phyloP scores from a whole-genome alignment of 2,888 invertebrate genomes.

The Synanthedon vespiformis region DNA sequence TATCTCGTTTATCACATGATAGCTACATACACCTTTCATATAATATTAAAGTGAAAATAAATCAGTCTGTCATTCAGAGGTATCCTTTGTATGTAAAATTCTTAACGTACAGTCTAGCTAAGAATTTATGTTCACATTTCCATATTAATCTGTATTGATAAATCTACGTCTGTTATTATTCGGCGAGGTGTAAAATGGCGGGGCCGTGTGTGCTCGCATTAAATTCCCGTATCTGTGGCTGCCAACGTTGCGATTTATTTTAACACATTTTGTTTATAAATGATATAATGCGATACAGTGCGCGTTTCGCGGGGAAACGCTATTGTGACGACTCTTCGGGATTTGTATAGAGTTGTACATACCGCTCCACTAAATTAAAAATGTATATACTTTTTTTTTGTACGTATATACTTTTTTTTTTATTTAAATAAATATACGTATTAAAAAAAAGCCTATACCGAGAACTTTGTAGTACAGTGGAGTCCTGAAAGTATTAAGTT shows the following conservation, averaged over 20 bases:
- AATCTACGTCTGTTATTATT: not conserved
- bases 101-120: no score
- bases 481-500: no score
- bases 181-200: not conserved
- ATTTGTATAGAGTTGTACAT: constrained; percentile 31
- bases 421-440: no score
- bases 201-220: constrained; percentile 12
- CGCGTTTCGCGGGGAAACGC: constrained; percentile 47
- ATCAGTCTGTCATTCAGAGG: no score
- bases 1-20: no score
- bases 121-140: not conserved
- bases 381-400: no score
- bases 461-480: no score
- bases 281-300: constrained; percentile 68
- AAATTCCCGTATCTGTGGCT: constrained; percentile 56
- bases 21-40: no score
- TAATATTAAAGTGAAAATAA: no score
- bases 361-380: not conserved
- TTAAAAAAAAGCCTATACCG: no score
- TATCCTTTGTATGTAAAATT: no score
- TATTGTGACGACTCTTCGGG: constrained; percentile 37
- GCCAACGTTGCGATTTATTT: constrained; percentile 64
- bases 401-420: no score
- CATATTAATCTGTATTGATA: not conserved
- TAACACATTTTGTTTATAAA: constrained; percentile 71